Evolutionary conservation across 2,888 invertebrate genomes (phyloP).

Genomic region (Bhutanitis thaidina): DNA sequence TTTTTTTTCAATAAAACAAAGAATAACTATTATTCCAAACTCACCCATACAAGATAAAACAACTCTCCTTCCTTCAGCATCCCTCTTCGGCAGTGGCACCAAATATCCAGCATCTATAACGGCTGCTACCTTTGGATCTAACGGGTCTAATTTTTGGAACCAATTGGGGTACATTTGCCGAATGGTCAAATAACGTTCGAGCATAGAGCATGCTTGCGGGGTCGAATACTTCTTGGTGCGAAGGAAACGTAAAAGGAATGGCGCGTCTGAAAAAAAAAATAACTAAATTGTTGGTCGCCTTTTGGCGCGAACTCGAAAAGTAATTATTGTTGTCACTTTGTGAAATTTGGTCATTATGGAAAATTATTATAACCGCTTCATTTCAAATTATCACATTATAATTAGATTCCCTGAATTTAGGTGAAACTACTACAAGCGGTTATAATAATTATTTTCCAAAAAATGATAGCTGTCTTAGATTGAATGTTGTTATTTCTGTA

Average conservation of each 20-base stretch:
- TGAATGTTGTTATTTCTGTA: too few species aligned
- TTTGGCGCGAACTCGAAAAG: too few species aligned
- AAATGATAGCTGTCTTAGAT: too few species aligned
- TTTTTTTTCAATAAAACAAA: too few species aligned
- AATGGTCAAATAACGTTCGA: conserved; percentile 92
- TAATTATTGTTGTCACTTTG: too few species aligned
- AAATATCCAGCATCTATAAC: conserved; percentile 90
- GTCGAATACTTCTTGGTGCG: conserved; percentile 93
- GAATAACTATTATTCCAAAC: conserved; percentile 26
- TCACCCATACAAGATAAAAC: conserved; percentile 89
- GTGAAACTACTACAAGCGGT: too few species aligned
- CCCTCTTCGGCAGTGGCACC: conserved; percentile 86
- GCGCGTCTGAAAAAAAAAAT: conserved; percentile 79
- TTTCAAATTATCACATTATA: too few species aligned
- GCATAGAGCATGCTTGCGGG: conserved; percentile 90
- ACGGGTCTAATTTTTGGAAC: conserved; percentile 90
- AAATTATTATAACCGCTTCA: too few species aligned
- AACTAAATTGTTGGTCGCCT: too few species aligned
- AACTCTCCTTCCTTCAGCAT: conserved; percentile 87
- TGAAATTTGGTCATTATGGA: too few species aligned
- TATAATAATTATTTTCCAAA: too few species aligned
- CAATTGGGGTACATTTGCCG: conserved; percentile 91
- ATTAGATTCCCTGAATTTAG: too few species aligned
- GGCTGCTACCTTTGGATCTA: conserved; percentile 88
- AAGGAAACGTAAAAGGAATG: conserved; percentile 90